phyloP scores from a whole-genome alignment of 2,888 invertebrate genomes.

The Nemapogon koenigi region DNA sequence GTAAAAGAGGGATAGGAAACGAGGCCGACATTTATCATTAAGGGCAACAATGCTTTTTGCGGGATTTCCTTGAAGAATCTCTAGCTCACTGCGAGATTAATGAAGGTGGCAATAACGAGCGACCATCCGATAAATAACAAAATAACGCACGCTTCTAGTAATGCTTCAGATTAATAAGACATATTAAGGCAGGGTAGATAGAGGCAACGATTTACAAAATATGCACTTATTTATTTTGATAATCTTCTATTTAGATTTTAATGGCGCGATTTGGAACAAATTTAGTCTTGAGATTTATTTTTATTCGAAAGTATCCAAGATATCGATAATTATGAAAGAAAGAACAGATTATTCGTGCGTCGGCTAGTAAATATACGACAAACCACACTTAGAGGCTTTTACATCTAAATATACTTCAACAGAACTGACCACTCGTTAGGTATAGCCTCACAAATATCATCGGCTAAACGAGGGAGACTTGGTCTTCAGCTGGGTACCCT shows the following conservation, averaged over 20 bases:
- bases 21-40: constrained; percentile 49
- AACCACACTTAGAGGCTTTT: too few species aligned
- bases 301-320: too few species aligned
- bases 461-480: too few species aligned
- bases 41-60: constrained; percentile 55
- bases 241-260: constrained; percentile 7
- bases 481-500: too few species aligned
- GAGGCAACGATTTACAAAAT: neutral
- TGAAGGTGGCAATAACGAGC: constrained; percentile 52
- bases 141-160: constrained; percentile 46
- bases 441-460: too few species aligned
- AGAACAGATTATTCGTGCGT: too few species aligned
- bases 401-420: too few species aligned
- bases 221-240: constrained; percentile 1
- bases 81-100: constrained; percentile 40
- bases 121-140: constrained; percentile 54
- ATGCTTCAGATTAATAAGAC: constrained; percentile 44
- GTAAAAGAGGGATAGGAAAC: constrained; percentile 21
- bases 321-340: too few species aligned
- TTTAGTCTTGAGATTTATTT: too few species aligned
- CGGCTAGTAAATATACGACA: too few species aligned
- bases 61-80: constrained; percentile 52
- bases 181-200: constrained; percentile 27
- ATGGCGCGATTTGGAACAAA: too few species aligned
- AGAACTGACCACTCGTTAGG: too few species aligned